Base-by-base conservation (phyloP, 2,113 vertebrate species). In the Crotophaga sulcirostris region DNA sequence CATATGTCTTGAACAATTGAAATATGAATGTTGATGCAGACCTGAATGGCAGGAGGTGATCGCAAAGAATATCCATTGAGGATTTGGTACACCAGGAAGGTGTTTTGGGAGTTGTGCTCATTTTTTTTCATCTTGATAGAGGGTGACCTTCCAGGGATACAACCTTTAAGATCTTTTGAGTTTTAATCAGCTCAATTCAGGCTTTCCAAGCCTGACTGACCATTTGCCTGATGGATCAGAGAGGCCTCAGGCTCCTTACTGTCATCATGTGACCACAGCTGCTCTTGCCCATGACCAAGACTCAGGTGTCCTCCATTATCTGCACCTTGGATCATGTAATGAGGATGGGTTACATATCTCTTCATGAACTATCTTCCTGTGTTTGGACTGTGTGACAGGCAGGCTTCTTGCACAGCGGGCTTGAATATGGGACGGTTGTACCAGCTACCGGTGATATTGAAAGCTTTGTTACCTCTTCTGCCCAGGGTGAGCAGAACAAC, bases 261-360 rank as follows among this genome's bases (percentile, higher is more conserved):
- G 2, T 79, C 6, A 5, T 38, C 16, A 8, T 0, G 0, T 1
- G 15, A 28, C 31, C 16, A 7, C 58, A 83, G 49, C 36, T 2
- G 3, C 14, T 52, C 18, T 56, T 82, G 15, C n/a, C 42, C 2
- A 9, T 54, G 73, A 55, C 28, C 45, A 66, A 3, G 0, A 2
- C 1, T 4, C 25, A 54, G 38, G 16, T 51, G 33, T 63, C 29
- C 16, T 44, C 36, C 11, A 7, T 6, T 11, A 14, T 4, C 31
- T 55, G 44, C 8, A 3, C 17, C 25, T 10, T 16, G 44, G 15
- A 4, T 45, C 38, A 5, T 3, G 4, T 38, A 20, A 15, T 28
- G 38, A 40, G 16, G 28, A 6, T 54, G 42, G 16, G 14, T 74
- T 66, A 26, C 34, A 1, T 47, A 51, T 25, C 15, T 89, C 33